Base-by-base conservation (phyloP, 2,888 invertebrate genomes). In the Sceliomorpha sp. region DNA sequence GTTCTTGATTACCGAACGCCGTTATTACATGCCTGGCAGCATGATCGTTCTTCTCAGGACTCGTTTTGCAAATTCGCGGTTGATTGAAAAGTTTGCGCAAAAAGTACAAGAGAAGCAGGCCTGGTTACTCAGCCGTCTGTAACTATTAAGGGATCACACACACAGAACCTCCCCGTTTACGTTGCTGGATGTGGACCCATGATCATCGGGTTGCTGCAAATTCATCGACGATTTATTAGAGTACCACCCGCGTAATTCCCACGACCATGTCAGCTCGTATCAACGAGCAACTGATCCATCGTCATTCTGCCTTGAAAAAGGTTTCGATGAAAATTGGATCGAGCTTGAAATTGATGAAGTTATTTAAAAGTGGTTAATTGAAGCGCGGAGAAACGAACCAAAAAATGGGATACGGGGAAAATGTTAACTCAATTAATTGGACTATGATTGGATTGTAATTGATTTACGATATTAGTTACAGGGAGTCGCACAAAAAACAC, bases 21-120 rank as follows among this genome's bases (percentile, higher is more conserved):
- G 70, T 80, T 76, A 83, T 80, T 81, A 81, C 76, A 70, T 44
- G 68, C 45, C 44, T 58, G 45, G 56, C 44, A 48, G 58, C 66
- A 42, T 6, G 48, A 66, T 51, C 59, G 37, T 31, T 47, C 53
- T 27, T 45, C 51, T 17, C 55, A 40, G 58, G 76, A 76, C 78
- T 79, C 75, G 80, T 83, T 80, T 81, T 74, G 79, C 75, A 82
- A 83, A 84, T 84, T 82, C 71, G 77, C 77, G 72, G 79, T 72
- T 83, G 80, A 84, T 82, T 84, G 81, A 85, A 84, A 84, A 81
- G 78, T 73, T 72, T 42, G 53, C 27, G 31, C 44, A 70, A 66
- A 66, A 73, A 64, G 63, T 53, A 66, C 13, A 53, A 37, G 45
- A 62, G 47, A 26, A 37, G 26, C 31, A 12, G 37, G 45, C 44